phyloP scores from a whole-genome alignment of 2,797 vertebrate genomes.

The Anabas testudineus region DNA sequence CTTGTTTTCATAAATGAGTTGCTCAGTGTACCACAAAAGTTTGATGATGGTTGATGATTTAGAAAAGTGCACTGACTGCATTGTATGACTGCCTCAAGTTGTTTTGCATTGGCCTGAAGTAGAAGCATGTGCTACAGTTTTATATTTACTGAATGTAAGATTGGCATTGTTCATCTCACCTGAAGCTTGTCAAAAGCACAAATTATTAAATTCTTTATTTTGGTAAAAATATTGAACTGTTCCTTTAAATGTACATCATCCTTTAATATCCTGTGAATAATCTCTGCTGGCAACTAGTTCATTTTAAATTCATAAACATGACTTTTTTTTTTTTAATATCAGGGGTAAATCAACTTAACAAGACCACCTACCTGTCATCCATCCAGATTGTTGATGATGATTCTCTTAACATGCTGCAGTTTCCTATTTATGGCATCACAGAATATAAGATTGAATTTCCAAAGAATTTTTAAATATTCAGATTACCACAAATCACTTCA shows the following conservation, averaged over 20 bases:
- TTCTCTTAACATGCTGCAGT: neutral
- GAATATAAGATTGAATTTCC: neutral
- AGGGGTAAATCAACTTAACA: neutral
- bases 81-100: constrained; percentile 33
- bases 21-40: neutral
- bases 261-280: no score
- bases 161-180: no score
- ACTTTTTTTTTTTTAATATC: neutral
- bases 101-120: neutral
- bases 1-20: constrained; percentile 31
- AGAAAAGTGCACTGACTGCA: constrained; percentile 13
- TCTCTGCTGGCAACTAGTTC: neutral
- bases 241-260: no score
- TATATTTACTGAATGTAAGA: no score
- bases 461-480: neutral
- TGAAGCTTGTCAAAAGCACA: no score
- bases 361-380: neutral
- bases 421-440: neutral
- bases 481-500: constrained; percentile 9
- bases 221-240: no score
- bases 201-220: no score
- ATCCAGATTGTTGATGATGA: neutral
- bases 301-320: neutral
- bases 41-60: constrained; percentile 1
- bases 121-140: neutral